Evolutionary conservation across 2,888 invertebrate species (phyloP).

Genomic region (Euplagia quadripunctaria): DNA sequence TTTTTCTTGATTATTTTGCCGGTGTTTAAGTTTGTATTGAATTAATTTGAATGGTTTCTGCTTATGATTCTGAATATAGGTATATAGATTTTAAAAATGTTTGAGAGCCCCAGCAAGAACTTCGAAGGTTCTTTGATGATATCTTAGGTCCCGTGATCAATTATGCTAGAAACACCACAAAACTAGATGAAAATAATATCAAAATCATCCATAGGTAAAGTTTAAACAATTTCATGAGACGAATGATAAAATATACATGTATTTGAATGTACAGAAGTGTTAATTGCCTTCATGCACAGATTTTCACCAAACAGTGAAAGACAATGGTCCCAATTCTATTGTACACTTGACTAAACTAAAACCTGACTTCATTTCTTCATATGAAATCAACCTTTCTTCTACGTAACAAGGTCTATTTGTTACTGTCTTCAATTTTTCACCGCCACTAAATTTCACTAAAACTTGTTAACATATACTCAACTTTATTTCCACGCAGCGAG

Average conservation of each 20-base stretch:
- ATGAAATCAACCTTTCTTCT: no score
- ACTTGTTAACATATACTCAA: no score
- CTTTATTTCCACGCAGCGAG: no score
- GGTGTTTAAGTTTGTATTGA: background rate
- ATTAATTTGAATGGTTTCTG: background rate
- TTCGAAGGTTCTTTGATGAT: background rate
- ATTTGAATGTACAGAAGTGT: background rate
- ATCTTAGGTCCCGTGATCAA: background rate
- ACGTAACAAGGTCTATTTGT: no score
- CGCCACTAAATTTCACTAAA: no score
- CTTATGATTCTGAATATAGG: background rate
- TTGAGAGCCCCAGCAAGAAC: background rate
- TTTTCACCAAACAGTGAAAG: background rate
- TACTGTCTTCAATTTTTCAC: no score
- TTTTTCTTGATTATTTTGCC: conserved; percentile 25
- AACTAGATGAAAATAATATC: background rate
- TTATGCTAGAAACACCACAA: background rate
- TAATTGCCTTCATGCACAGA: background rate
- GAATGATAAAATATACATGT: background rate
- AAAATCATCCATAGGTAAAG: background rate
- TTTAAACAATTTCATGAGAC: background rate
- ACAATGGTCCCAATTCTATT: no score
- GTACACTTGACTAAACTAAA: no score
- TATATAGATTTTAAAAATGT: background rate
- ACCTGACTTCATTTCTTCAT: no score